phyloP scores from a whole-genome alignment of 1,140 invertebrate genomes.

The Panonychus citri region DNA sequence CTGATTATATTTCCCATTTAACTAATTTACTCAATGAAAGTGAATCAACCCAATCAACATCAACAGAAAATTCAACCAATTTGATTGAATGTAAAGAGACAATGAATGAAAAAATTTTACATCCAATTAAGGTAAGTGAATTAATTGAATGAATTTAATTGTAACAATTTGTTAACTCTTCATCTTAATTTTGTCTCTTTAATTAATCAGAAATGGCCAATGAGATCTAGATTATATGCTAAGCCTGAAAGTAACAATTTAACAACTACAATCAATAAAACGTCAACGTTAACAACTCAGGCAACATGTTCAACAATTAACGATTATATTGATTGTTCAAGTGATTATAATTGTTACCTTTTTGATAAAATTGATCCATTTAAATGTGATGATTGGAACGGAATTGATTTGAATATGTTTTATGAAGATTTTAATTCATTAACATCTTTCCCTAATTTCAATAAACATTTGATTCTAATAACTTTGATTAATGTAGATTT shows the following conservation, averaged over 20 bases:
- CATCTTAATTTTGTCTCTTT: neutral
- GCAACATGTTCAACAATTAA: no score
- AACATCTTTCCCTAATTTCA: no score
- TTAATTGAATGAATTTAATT: neutral
- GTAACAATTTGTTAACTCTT: neutral
- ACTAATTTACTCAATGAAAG: conserved; percentile 14
- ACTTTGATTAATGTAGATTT: no score
- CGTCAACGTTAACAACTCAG: no score
- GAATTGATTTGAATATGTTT: neutral
- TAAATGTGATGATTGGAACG: neutral
- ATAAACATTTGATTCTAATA: no score
- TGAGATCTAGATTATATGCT: conserved; percentile 13
- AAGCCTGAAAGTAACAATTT: neutral
- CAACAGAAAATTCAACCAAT: neutral
- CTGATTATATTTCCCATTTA: conserved; percentile 26
- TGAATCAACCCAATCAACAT: conserved; percentile 2
- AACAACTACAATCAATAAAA: no score
- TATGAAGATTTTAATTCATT: no score
- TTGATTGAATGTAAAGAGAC: neutral
- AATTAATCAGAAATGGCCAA: conserved; percentile 13
- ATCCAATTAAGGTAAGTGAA: conserved; percentile 13
- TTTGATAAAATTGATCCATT: neutral
- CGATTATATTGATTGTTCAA: no score
- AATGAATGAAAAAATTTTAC: neutral
- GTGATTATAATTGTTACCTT: neutral